A percentile compares a stretch with the other conserved stretches of the same genome.
Evolutionary conservation across 1,140 invertebrate species (phyloP).

Genomic region (Liolophura sinensis): DNA sequence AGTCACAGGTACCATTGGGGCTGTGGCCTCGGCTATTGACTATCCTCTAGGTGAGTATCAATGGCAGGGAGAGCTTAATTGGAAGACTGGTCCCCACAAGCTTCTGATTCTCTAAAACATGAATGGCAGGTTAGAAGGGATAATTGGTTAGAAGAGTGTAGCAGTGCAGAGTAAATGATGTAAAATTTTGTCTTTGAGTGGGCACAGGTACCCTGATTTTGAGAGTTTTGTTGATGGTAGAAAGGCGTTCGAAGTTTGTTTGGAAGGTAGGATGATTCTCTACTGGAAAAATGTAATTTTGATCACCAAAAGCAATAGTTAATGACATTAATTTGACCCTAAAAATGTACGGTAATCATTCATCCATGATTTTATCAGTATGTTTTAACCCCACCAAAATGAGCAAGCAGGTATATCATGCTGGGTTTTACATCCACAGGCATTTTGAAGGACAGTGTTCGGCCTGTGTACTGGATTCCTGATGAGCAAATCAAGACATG

Average conservation of each 20-base stretch:
- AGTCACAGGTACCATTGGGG: slow-evolving; percentile 56
- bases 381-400: neutral
- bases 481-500: slow-evolving; percentile 73
- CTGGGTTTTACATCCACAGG: slow-evolving; percentile 56
- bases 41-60: slow-evolving; percentile 55
- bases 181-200: too few species aligned
- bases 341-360: slow-evolving; percentile 1
- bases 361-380: neutral
- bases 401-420: neutral
- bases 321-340: too few species aligned
- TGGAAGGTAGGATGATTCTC: too few species aligned
- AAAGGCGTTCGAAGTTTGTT: too few species aligned
- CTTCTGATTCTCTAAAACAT: neutral
- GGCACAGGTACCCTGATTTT: too few species aligned
- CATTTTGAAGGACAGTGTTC: slow-evolving; percentile 76
- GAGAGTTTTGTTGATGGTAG: too few species aligned
- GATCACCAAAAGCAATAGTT: too few species aligned
- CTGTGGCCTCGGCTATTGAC: slow-evolving; percentile 56
- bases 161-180: too few species aligned
- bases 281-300: too few species aligned
- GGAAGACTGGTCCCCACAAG: too few species aligned
- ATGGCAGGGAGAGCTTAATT: neutral
- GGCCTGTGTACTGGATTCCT: slow-evolving; percentile 80
- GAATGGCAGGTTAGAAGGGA: neutral
- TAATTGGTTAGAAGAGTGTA: too few species aligned